Evolutionary conservation across 2,797 vertebrate species (phyloP).

Genomic region (Salarias fasciatus): DNA sequence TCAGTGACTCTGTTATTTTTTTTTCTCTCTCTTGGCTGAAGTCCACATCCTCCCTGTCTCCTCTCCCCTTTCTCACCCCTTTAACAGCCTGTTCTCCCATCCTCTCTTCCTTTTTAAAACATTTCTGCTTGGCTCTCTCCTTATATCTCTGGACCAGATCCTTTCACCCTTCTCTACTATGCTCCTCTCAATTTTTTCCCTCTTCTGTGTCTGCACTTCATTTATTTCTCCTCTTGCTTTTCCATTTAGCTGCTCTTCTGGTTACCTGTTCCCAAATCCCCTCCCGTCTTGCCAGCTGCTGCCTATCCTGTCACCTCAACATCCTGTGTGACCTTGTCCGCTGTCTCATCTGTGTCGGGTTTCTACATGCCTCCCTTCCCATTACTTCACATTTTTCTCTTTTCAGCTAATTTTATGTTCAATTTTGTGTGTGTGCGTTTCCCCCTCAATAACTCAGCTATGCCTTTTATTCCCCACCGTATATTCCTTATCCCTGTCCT

Average conservation of each 20-base stretch:
- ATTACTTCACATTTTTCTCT: not conserved
- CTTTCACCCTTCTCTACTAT: conserved; percentile 27
- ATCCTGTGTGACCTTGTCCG: conserved; percentile 20
- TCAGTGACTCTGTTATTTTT: not conserved
- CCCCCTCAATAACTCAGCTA: not conserved
- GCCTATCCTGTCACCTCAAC: conserved; percentile 14
- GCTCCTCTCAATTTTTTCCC: conserved; percentile 64
- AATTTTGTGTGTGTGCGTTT: not conserved
- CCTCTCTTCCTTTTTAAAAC: not conserved
- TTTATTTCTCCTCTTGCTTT: not conserved
- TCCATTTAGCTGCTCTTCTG: conserved; percentile 1
- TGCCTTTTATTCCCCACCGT: not conserved
- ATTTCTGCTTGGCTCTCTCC: not conserved
- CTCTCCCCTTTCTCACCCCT: not conserved
- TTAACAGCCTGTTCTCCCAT: not conserved
- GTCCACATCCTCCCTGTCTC: conserved; percentile 8
- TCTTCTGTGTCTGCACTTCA: not conserved
- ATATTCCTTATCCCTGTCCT: not conserved
- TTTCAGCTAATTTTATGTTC: not conserved
- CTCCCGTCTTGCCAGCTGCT: conserved; percentile 5
- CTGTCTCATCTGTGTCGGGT: not conserved
- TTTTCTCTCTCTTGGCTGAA: conserved; percentile 6
- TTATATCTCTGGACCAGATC: not conserved
- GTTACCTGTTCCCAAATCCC: not conserved
- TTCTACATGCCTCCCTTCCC: not conserved